Conservation (phyloP, 2,888 invertebrate species). For the Aproaerema taeniolella region DNA sequence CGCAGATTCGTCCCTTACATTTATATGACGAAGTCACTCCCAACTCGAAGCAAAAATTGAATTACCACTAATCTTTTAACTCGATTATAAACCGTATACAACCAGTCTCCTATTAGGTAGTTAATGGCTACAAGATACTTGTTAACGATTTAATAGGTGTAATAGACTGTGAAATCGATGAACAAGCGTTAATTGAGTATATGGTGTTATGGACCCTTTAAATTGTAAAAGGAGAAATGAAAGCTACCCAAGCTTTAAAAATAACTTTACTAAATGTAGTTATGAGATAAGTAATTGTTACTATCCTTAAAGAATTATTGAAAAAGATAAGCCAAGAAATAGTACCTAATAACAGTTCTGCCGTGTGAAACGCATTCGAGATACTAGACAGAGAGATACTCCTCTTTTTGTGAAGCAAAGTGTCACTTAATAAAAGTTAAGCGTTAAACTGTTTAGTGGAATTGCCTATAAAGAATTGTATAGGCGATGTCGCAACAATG, state of each 20-base stretch:
- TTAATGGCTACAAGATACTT: slow-evolving; percentile 8
- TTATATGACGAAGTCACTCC: slow-evolving; percentile 42
- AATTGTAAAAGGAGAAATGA: slow-evolving; percentile 1
- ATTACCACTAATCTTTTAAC: slow-evolving; percentile 33
- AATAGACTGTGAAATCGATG: slow-evolving; percentile 11
- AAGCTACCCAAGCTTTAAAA: not conserved
- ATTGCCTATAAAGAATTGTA: slow-evolving; percentile 52
- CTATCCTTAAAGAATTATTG: not conserved
- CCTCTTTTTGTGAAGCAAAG: slow-evolving; percentile 18
- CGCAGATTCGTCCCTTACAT: slow-evolving; percentile 46
- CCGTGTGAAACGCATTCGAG: not conserved
- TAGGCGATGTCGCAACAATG: slow-evolving; percentile 51
- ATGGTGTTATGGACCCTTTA: not conserved
- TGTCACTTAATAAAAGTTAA: slow-evolving; percentile 47
- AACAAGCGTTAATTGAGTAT: slow-evolving; percentile 13
- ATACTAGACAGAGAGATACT: slow-evolving; percentile 1
- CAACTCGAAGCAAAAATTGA: slow-evolving; percentile 42
- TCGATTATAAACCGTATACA: not conserved
- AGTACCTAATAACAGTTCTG: not conserved
- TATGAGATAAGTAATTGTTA: not conserved
- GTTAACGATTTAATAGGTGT: slow-evolving; percentile 10
- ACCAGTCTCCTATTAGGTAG: slow-evolving; percentile 1
- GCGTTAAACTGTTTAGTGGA: slow-evolving; percentile 50
- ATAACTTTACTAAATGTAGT: not conserved
- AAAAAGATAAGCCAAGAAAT: not conserved